Conservation (phyloP, 2,797 vertebrate genomes). For the Limosa lapponica region DNA sequence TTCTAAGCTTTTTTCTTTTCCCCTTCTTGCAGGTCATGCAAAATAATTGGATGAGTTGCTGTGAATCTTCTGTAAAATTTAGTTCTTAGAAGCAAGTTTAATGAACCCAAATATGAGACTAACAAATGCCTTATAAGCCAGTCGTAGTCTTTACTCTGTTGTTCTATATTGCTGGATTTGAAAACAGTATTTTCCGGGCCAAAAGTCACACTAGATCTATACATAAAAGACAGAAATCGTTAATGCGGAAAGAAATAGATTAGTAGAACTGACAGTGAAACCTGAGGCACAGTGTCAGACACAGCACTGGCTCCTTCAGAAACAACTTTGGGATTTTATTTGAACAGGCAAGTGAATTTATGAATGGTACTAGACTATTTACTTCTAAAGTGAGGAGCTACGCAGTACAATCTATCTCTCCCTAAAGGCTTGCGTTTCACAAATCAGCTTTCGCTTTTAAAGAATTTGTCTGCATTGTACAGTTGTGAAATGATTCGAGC, state of each 20-base stretch:
- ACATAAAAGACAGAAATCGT: neutral
- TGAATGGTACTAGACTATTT: neutral
- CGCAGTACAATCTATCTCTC: neutral
- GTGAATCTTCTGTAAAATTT: neutral
- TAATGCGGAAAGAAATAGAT: neutral
- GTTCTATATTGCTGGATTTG: neutral
- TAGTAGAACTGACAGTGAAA: neutral
- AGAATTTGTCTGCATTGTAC: neutral
- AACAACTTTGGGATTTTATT: neutral
- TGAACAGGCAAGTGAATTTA: neutral
- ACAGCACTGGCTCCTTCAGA: neutral
- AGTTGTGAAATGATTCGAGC: slow-evolving; percentile 1
- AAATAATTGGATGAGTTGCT: neutral
- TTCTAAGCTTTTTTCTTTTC: neutral
- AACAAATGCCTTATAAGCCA: neutral
- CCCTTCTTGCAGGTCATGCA: neutral
- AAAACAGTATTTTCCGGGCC: neutral
- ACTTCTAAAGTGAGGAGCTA: neutral
- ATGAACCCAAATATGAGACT: neutral
- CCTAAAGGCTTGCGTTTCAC: neutral
- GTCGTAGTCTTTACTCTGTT: neutral
- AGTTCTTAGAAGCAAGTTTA: neutral
- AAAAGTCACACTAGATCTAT: neutral
- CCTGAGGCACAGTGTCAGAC: neutral
- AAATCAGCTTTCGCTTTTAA: neutral